phyloP scores from a whole-genome alignment of 2,888 invertebrate genomes.

The Hipparchia semele region DNA sequence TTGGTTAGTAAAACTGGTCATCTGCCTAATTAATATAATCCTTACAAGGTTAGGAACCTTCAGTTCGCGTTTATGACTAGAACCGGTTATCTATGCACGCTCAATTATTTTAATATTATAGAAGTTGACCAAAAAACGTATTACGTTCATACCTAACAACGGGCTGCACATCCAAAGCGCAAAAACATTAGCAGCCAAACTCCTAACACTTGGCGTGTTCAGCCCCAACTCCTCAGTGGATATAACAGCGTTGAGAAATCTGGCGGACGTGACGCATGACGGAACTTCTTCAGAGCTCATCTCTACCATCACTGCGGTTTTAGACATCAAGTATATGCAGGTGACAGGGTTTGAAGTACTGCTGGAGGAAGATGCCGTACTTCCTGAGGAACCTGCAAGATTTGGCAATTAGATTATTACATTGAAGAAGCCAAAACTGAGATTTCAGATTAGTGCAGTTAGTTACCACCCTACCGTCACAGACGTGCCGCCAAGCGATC shows the following conservation, averaged over 20 bases:
- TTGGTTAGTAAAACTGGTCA: too few species aligned
- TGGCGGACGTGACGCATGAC: conserved; percentile 63
- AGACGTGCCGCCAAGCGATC: too few species aligned
- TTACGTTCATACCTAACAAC: conserved; percentile 85
- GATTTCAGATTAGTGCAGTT: too few species aligned
- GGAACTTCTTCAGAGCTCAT: conserved; percentile 82
- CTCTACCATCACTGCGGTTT: conserved; percentile 91
- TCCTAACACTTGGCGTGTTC: conserved; percentile 87
- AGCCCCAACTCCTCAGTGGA: conserved; percentile 89
- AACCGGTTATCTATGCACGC: too few species aligned
- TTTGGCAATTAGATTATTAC: neutral
- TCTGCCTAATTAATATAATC: too few species aligned
- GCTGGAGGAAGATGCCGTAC: conserved; percentile 72
- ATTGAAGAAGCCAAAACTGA: neutral
- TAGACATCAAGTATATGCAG: conserved; percentile 92
- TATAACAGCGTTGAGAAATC: conserved; percentile 69
- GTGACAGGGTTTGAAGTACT: conserved; percentile 82
- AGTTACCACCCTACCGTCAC: too few species aligned
- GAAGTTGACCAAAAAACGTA: too few species aligned
- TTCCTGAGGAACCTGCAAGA: conserved; percentile 70
- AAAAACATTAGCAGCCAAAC: conserved; percentile 92
- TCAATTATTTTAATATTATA: too few species aligned
- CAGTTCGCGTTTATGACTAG: too few species aligned
- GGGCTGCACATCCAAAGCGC: conserved; percentile 97
- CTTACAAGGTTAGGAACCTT: too few species aligned